Evolutionary conservation across 2,888 invertebrate genomes (phyloP).

Genomic region (Patella ulyssiponensis): DNA sequence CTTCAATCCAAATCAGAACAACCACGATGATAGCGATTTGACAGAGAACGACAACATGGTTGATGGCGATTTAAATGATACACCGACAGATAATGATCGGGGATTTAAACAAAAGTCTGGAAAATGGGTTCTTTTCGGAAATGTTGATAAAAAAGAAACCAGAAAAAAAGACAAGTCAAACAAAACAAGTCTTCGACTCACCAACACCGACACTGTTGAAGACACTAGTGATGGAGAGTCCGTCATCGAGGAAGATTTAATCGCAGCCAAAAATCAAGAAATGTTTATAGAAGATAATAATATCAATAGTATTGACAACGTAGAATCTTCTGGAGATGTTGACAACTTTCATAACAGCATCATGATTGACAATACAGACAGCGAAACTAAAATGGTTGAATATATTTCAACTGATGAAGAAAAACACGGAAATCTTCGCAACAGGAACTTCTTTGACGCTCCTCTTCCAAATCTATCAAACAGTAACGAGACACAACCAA

Average conservation of each 20-base stretch:
- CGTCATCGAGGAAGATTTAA: background rate
- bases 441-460: background rate
- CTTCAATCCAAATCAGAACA: slow-evolving; percentile 14
- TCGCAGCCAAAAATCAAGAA: background rate
- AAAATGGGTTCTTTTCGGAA: background rate
- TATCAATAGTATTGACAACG: background rate
- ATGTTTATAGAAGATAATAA: background rate
- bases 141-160: background rate
- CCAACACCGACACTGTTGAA: background rate
- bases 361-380: slow-evolving; percentile 4
- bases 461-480: background rate
- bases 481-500: no score
- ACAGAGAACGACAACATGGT: background rate
- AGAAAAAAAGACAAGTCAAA: background rate
- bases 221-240: background rate
- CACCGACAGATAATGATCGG: background rate
- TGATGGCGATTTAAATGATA: background rate
- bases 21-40: background rate
- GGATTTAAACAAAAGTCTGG: background rate
- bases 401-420: background rate
- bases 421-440: background rate
- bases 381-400: background rate
- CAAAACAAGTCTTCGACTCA: background rate
- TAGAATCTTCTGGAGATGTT: background rate
- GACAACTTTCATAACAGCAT: background rate